Base-by-base conservation (phyloP, 2,888 invertebrate species). In the Bellardia bayeri region DNA sequence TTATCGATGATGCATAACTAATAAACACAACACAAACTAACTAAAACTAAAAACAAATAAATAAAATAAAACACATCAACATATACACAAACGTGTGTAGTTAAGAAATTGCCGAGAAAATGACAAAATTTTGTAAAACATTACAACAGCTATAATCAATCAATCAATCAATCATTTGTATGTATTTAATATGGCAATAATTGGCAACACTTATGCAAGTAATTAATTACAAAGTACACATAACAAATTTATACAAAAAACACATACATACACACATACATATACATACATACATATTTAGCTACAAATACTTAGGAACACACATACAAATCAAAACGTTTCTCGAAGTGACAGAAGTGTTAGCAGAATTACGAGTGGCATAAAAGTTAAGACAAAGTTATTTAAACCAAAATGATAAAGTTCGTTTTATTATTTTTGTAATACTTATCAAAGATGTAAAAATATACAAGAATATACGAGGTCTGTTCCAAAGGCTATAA, bases 191-290 rank as follows among this genome's bases (percentile, higher is more conserved):
- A 79, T 80, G 82, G 69, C 66, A 76, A 82, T 86, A 78, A 88
- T 85, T 88, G 88, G 64, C 69, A 88, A 80, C 82, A 86, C 86
- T 87, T 87, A 83, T 74, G 84, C 75, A 68, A 84, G 68, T 75
- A 84, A 86, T 88, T 88, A 88, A 84, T 86, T 84, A 88, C 63
- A 72, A 58, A 14, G 42, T 42, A 45, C 8, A 23, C 42, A 66
- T 58, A 58, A 56, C 33, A 33, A 63, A 42, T 69, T 37, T 56
- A 42, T 74, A 9, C 5, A 33, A 69, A 4, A 68, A 54, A 42
- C 6, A 40, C 33, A 45, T 16, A 56, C 40, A 56, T 40, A 61
- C 13, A 23, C 8, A 5, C 69, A 13, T 6, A 37, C 30, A 42
- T 7, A 58, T 49, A 79, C 40, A 1, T 54, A 11, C 7, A 37